phyloP scores from a whole-genome alignment of 2,113 vertebrate species.

The Phrynosoma blainvillii region DNA sequence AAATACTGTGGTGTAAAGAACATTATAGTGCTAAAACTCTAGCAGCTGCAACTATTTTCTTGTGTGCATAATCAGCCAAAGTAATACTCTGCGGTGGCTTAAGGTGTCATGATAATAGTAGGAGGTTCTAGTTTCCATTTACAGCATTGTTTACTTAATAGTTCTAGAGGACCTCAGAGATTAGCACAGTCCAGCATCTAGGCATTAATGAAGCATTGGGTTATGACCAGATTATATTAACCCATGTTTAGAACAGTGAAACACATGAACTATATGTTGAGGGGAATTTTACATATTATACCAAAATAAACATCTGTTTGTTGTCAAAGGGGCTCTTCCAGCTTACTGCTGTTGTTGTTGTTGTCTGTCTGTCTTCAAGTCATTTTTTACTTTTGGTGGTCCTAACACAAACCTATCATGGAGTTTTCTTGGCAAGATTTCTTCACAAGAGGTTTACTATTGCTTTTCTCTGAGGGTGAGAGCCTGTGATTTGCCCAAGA shows the following conservation, averaged over 20 bases:
- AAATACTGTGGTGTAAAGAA: not conserved
- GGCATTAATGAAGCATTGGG: not conserved
- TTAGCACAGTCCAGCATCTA: not conserved
- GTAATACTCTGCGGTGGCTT: conserved; percentile 8
- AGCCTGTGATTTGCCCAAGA: no score
- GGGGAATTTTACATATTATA: not conserved
- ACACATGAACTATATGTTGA: not conserved
- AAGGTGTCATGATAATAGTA: conserved; percentile 1
- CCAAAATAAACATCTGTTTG: not conserved
- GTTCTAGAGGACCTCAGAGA: not conserved
- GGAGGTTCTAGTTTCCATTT: not conserved
- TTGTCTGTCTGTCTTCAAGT: no score
- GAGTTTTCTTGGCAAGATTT: no score
- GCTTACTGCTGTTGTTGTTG: no score
- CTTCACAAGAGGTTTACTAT: no score
- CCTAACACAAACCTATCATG: no score
- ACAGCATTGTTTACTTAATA: conserved; percentile 21
- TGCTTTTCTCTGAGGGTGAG: no score
- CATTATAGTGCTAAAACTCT: not conserved
- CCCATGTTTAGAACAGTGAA: not conserved
- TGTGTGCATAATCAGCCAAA: not conserved
- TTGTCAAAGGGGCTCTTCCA: not conserved
- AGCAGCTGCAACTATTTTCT: not conserved
- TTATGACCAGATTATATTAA: not conserved
- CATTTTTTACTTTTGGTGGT: no score